These are phyloP conservation scores for Oxystoma pomonae DNA, from an alignment of 2,888 invertebrate genomes.

Conservation along the genomic window DNA sequence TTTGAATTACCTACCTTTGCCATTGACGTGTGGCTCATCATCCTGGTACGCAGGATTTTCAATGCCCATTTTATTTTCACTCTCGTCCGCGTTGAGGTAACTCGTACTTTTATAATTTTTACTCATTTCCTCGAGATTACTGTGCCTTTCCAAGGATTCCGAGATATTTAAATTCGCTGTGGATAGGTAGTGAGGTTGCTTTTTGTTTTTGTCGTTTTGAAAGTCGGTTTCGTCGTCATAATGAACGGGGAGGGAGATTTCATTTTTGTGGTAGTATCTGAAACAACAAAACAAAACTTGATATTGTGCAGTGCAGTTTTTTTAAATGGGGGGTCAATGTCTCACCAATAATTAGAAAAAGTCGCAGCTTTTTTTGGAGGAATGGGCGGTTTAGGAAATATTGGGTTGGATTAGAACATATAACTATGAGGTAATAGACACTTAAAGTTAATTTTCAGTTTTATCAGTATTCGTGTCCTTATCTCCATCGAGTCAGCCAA, in stretches of 20 bases:
- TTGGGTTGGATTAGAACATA: too few species aligned
- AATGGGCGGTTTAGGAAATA: too few species aligned
- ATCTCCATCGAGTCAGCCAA: too few species aligned
- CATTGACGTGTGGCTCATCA: slow-evolving; percentile 47
- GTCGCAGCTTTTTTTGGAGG: too few species aligned
- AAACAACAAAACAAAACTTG: background rate
- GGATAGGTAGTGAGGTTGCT: slow-evolving; percentile 42
- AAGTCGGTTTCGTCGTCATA: slow-evolving; percentile 42
- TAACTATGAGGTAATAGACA: too few species aligned
- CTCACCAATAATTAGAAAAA: too few species aligned
- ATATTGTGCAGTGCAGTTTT: too few species aligned
- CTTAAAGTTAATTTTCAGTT: too few species aligned
- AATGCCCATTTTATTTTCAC: slow-evolving; percentile 44
- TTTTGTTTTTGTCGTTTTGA: slow-evolving; percentile 27
- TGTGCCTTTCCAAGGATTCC: slow-evolving; percentile 41
- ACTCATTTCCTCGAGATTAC: slow-evolving; percentile 43
- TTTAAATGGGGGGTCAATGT: too few species aligned
- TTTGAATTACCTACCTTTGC: too few species aligned
- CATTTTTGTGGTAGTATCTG: slow-evolving; percentile 45
- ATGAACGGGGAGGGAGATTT: slow-evolving; percentile 46
- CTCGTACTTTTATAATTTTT: slow-evolving; percentile 46
- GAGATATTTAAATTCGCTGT: slow-evolving; percentile 46
- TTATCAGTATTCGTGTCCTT: too few species aligned
- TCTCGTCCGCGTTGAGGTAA: slow-evolving; percentile 37
- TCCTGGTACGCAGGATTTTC: slow-evolving; percentile 48